Conservation (phyloP, 1,140 invertebrate genomes). For the Penaeus japonicus region DNA sequence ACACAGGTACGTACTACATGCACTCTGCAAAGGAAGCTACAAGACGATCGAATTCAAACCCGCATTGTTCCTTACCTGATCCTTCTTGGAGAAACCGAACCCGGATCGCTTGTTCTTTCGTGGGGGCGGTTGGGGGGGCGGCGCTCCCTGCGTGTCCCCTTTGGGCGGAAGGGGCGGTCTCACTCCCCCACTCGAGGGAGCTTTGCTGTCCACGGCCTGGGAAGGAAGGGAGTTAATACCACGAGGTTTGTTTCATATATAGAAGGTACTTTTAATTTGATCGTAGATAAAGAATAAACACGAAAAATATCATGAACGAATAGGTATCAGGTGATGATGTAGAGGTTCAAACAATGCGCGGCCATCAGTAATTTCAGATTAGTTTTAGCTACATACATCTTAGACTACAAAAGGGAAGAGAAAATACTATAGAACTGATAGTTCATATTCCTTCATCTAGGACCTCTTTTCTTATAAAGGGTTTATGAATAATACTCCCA, state of each 20-base stretch:
- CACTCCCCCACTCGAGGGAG: slow-evolving; percentile 61
- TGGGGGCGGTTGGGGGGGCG: slow-evolving; percentile 83
- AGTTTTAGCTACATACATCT: too few species aligned
- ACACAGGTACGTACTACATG: neutral
- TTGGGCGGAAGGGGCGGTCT: slow-evolving; percentile 84
- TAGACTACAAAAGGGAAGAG: too few species aligned
- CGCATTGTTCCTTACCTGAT: slow-evolving; percentile 35
- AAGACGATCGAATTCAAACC: neutral
- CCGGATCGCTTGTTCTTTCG: slow-evolving; percentile 70
- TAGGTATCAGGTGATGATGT: too few species aligned
- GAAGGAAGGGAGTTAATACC: too few species aligned
- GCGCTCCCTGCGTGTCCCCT: slow-evolving; percentile 65
- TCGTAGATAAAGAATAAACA: neutral
- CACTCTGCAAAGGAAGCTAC: neutral
- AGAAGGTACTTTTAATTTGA: neutral
- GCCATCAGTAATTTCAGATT: too few species aligned
- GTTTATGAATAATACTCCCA: too few species aligned
- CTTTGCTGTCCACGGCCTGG: slow-evolving; percentile 61
- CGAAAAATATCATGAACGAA: too few species aligned
- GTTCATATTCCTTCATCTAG: too few species aligned
- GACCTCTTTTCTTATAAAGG: too few species aligned
- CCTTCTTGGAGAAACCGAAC: slow-evolving; percentile 47
- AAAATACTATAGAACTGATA: too few species aligned
- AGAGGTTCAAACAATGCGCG: too few species aligned
- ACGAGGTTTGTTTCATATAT: too few species aligned